Percentiles rank a stretch among this genome's conserved stretches.
Evolutionary conservation across 2,113 vertebrate genomes (phyloP).

Genomic region (Aegithalos caudatus): DNA sequence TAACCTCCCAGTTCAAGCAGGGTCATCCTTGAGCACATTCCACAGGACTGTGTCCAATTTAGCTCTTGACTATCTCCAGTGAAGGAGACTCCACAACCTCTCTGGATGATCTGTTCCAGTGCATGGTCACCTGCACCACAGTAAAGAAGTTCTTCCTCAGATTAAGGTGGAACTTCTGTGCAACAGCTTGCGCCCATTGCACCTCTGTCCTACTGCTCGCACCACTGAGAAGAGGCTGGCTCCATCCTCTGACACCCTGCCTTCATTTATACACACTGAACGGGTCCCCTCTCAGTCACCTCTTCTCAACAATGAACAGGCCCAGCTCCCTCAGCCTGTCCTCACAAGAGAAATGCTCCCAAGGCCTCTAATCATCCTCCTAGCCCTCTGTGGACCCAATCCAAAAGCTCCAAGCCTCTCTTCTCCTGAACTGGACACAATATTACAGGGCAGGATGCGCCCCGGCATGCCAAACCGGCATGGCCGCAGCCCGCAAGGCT

Average conservation of each 20-base stretch:
- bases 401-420: too few relatives aligned
- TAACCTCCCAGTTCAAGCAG: too few relatives aligned
- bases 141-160: too few relatives aligned
- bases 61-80: background rate
- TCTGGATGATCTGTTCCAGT: too few relatives aligned
- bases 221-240: background rate
- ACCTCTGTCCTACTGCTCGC: background rate
- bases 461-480: fast-evolving
- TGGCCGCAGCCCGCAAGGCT: fast-evolving
- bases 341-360: background rate
- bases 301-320: background rate
- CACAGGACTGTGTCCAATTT: background rate
- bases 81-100: too few relatives aligned
- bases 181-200: background rate
- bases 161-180: background rate
- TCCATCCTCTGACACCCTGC: background rate
- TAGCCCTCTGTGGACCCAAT: too few relatives aligned
- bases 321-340: background rate
- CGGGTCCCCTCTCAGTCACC: fast-evolving
- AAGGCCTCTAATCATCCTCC: too few relatives aligned
- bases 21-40: background rate
- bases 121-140: background rate
- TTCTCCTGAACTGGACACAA: fast-evolving
- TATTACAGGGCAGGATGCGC: fast-evolving
- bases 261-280: too few relatives aligned